Evolutionary conservation across 2,888 invertebrate genomes (phyloP).

Genomic region (Chrysolina haemoptera): DNA sequence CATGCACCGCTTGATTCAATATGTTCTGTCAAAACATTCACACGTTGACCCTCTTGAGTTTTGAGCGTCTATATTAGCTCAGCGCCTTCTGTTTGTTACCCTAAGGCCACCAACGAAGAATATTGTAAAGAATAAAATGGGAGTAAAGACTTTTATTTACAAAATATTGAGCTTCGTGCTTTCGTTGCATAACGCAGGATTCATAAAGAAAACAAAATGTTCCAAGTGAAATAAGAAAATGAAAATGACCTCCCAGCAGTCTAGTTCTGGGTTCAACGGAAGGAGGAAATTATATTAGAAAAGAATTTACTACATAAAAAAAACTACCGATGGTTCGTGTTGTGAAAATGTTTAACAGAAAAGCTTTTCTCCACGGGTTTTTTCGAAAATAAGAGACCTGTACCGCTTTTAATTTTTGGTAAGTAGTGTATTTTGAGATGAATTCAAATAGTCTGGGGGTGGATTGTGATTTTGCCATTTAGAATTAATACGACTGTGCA

Average conservation of each 20-base stretch:
- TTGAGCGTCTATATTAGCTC: not conserved
- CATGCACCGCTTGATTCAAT: not conserved
- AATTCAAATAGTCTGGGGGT: too few relatives aligned
- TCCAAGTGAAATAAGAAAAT: not conserved
- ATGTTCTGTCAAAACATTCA: not conserved
- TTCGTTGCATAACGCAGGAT: not conserved
- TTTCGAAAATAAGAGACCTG: too few relatives aligned
- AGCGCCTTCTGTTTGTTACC: not conserved
- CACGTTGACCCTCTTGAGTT: not conserved
- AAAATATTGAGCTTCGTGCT: not conserved
- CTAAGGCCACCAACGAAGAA: not conserved
- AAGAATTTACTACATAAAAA: too few relatives aligned
- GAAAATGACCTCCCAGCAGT: not conserved
- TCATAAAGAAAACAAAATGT: not conserved
- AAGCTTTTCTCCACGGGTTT: too few relatives aligned
- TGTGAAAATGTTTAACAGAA: too few relatives aligned
- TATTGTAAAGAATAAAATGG: not conserved
- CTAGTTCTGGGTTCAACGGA: not conserved
- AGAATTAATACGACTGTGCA: too few relatives aligned
- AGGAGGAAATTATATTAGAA: too few relatives aligned
- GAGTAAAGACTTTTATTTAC: not conserved
- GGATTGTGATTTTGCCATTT: too few relatives aligned
- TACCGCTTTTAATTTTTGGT: too few relatives aligned
- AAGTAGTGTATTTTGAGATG: too few relatives aligned
- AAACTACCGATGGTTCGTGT: too few relatives aligned